Percentiles rank a stretch among this genome's conserved stretches.
Evolutionary conservation across 2,888 invertebrate species (phyloP).

Genomic region (Phanerotoma sp.): DNA sequence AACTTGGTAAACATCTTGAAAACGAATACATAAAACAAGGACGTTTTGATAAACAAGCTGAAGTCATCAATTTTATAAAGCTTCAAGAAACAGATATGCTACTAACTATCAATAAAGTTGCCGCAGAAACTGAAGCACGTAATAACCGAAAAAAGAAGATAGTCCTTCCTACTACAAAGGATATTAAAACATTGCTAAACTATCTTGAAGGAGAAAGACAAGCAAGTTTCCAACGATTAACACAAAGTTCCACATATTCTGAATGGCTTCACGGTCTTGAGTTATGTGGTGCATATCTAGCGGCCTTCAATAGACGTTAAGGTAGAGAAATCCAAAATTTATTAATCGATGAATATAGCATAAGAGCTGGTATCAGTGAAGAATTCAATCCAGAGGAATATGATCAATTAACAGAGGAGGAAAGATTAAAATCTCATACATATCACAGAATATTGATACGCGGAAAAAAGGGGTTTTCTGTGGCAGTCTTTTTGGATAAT

Average conservation of each 20-base stretch:
- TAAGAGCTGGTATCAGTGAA: background rate
- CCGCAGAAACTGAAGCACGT: conserved; percentile 3
- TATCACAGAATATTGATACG: conserved; percentile 22
- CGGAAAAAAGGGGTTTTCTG: conserved; percentile 26
- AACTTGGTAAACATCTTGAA: background rate
- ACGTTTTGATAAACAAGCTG: conserved; percentile 6
- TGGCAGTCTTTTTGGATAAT: conserved; percentile 15
- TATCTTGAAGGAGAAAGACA: background rate
- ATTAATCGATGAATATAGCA: conserved; percentile 7
- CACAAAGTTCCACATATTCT: background rate
- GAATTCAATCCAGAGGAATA: conserved; percentile 2
- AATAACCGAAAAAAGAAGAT: conserved; percentile 9
- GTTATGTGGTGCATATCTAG: background rate
- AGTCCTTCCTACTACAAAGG: conserved; percentile 12
- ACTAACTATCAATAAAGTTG: background rate
- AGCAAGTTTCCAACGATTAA: background rate
- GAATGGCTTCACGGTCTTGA: conserved; percentile 11
- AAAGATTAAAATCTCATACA: conserved; percentile 9
- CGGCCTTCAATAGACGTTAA: conserved; percentile 20
- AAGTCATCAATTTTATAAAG: background rate
- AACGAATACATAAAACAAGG: background rate
- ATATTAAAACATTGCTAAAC: conserved; percentile 11
- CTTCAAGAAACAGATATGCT: conserved; percentile 17
- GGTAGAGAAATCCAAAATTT: conserved; percentile 21
- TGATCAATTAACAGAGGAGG: conserved; percentile 4